A percentile compares a stretch with the other conserved stretches of the same genome.
phyloP scores from a whole-genome alignment of 2,797 vertebrate genomes.

The Myioborus miniatus region DNA sequence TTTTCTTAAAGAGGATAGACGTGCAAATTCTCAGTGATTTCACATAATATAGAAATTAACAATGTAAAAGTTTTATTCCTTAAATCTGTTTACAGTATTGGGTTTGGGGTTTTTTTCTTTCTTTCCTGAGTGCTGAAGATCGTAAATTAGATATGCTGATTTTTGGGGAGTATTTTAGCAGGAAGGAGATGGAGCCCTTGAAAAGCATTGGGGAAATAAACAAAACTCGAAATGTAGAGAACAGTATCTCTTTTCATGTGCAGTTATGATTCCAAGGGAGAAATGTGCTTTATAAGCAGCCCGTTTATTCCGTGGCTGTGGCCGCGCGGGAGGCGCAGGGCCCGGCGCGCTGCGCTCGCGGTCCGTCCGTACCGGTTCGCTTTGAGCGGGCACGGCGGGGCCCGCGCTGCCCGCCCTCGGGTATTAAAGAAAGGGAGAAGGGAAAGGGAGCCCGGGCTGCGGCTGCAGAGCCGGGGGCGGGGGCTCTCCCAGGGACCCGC shows the following conservation, averaged over 20 bases:
- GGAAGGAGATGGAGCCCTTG: neutral
- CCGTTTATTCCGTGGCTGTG: neutral
- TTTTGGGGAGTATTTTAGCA: neutral
- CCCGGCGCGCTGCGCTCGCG: neutral
- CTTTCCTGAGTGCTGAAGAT: neutral
- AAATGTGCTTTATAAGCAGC: neutral
- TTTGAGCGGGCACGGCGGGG: neutral
- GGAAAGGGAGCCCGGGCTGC: neutral
- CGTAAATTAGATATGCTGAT: neutral
- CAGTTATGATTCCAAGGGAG: neutral
- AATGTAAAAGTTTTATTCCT: slow-evolving; percentile 6
- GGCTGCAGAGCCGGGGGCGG: neutral
- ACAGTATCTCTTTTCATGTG: neutral
- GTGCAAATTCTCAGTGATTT: neutral
- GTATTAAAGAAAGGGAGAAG: neutral
- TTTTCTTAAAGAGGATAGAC: neutral
- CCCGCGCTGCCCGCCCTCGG: neutral
- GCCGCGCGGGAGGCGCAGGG: neutral
- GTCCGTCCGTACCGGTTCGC: fast-evolving
- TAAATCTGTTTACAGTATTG: neutral
- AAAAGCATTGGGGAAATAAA: neutral
- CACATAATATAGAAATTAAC: slow-evolving; percentile 2
- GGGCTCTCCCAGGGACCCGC: neutral
- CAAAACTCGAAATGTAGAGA: neutral
- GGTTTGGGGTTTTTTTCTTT: neutral